phyloP scores from a whole-genome alignment of 1,140 invertebrate genomes.

The Leptinotarsa texana region DNA sequence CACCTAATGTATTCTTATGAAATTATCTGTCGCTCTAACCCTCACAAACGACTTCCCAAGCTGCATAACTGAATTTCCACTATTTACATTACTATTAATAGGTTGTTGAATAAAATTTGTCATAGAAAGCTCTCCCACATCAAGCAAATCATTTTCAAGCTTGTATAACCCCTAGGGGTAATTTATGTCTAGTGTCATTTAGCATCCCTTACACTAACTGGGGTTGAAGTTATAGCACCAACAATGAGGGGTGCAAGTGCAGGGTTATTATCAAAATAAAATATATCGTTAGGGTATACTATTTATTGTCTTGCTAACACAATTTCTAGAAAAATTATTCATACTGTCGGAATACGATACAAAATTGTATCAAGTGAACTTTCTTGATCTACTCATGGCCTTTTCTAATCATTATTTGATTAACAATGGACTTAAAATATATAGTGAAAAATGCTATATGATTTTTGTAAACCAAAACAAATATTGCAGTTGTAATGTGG shows the following conservation, averaged over 20 bases:
- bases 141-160: constrained; percentile 49
- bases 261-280: constrained; percentile 27
- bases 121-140: constrained; percentile 43
- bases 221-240: constrained; percentile 44
- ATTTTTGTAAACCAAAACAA: too few relatives aligned
- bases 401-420: too few relatives aligned
- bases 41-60: neutral
- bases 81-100: constrained; percentile 45
- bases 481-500: too few relatives aligned
- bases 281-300: constrained; percentile 6
- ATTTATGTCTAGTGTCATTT: constrained; percentile 42
- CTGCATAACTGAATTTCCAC: constrained; percentile 27
- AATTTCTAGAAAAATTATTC: neutral
- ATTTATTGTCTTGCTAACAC: neutral
- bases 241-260: constrained; percentile 33
- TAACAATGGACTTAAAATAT: too few relatives aligned
- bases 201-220: constrained; percentile 31
- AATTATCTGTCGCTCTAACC: neutral
- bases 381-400: too few relatives aligned
- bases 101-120: constrained; percentile 52
- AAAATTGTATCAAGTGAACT: too few relatives aligned
- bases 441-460: too few relatives aligned
- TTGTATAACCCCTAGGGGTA: constrained; percentile 42
- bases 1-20: constrained; percentile 22
- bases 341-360: neutral